phyloP scores from a whole-genome alignment of 2,888 invertebrate genomes.

The Trachelus troglodyta region DNA sequence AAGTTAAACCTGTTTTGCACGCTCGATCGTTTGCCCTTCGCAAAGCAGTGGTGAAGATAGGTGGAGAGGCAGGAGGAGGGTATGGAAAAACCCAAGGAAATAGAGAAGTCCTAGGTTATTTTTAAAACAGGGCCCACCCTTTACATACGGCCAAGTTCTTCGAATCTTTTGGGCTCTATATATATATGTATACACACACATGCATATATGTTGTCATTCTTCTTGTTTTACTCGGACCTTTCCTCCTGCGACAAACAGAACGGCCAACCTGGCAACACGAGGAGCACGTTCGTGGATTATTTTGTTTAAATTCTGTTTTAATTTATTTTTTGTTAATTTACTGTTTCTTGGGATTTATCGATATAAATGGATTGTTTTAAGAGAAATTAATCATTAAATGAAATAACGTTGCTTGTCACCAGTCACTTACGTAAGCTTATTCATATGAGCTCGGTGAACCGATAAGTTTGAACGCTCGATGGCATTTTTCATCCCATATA shows the following conservation, averaged over 20 bases:
- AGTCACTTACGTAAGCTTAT: constrained; percentile 47
- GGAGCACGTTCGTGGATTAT: neutral
- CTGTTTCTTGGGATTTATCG: neutral
- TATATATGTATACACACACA: constrained; percentile 1
- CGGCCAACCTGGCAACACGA: neutral
- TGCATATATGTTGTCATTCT: neutral
- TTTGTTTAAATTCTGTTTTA: no score
- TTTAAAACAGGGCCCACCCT: neutral
- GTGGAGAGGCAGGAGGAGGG: neutral
- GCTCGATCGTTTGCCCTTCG: neutral
- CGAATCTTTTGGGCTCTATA: neutral
- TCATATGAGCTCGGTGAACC: constrained; percentile 50
- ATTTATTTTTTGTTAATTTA: neutral
- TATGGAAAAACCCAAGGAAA: neutral
- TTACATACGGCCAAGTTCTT: neutral
- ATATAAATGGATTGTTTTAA: neutral
- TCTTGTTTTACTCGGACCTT: neutral
- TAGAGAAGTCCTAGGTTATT: neutral
- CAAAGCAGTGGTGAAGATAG: neutral
- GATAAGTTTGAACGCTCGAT: constrained; percentile 40
- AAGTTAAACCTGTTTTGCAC: constrained; percentile 5
- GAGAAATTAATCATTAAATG: constrained; percentile 58
- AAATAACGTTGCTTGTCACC: constrained; percentile 52
- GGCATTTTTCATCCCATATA: neutral
- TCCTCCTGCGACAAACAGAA: neutral